A percentile compares a stretch with the other conserved stretches of the same genome.
Conservation (phyloP, 1,140 invertebrate genomes). For the Drosophila auraria region DNA sequence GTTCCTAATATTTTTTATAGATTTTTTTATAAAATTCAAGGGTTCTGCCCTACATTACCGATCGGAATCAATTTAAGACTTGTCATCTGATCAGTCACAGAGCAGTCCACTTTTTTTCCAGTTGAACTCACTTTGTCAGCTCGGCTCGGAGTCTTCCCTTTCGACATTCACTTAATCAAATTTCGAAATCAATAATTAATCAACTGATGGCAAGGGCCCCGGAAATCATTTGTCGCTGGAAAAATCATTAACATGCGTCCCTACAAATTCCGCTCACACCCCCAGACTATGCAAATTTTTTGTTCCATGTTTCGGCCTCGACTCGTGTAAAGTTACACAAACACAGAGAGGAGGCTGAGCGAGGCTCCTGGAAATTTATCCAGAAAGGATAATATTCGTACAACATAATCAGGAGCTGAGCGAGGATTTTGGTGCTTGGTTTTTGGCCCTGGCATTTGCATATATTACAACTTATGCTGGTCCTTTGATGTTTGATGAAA, state of each 20-base stretch:
- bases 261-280: slow-evolving; percentile 22
- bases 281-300: slow-evolving; percentile 66
- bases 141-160: slow-evolving; percentile 10
- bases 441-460: slow-evolving; percentile 67
- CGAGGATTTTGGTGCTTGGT: slow-evolving; percentile 15
- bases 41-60: not conserved
- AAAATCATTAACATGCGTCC: slow-evolving; percentile 43
- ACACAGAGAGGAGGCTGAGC: slow-evolving; percentile 13
- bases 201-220: slow-evolving; percentile 59
- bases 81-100: slow-evolving; percentile 35
- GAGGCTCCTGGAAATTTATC: slow-evolving; percentile 15
- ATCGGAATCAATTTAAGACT: not conserved
- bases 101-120: slow-evolving; percentile 40
- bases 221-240: slow-evolving; percentile 71
- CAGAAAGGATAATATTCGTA: slow-evolving; percentile 76
- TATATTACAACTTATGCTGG: slow-evolving; percentile 63
- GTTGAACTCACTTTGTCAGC: slow-evolving; percentile 49
- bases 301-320: slow-evolving; percentile 14
- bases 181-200: slow-evolving; percentile 80
- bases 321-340: slow-evolving; percentile 70
- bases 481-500: slow-evolving; percentile 73
- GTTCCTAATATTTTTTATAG: rapidly evolving
- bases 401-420: slow-evolving; percentile 77
- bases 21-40: not conserved
- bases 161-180: slow-evolving; percentile 70